Evolutionary conservation across 1,140 invertebrate species (phyloP).

Genomic region (Alviniconcha marisindica): DNA sequence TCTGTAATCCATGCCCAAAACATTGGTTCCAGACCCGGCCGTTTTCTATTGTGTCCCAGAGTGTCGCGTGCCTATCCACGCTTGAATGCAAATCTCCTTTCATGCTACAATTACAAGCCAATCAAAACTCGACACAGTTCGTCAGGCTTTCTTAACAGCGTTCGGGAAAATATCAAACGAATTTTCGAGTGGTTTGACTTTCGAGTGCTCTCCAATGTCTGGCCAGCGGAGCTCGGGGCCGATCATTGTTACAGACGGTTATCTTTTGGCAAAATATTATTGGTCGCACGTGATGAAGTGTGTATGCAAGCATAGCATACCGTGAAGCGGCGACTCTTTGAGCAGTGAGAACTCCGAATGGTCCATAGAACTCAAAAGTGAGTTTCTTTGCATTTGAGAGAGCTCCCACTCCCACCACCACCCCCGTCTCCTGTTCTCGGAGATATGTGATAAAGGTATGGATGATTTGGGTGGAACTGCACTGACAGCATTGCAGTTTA

Average conservation of each 20-base stretch:
- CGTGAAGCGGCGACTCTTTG: too few species aligned
- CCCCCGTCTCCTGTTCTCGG: too few species aligned
- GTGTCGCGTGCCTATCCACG: background rate
- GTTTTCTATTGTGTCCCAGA: background rate
- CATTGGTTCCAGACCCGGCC: background rate
- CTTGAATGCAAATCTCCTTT: constrained; percentile 10
- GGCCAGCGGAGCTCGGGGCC: too few species aligned
- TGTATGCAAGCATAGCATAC: constrained; percentile 11
- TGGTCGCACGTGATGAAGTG: background rate
- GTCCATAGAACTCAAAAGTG: too few species aligned
- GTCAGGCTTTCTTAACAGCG: background rate
- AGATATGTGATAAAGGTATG: too few species aligned
- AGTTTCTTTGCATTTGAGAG: too few species aligned
- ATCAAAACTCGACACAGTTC: background rate
- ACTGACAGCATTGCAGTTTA: too few species aligned
- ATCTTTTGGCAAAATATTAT: background rate
- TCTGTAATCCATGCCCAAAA: too few species aligned
- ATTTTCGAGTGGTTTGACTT: background rate
- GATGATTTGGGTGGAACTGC: too few species aligned
- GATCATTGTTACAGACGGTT: background rate
- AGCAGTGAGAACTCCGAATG: too few species aligned
- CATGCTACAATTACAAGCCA: background rate
- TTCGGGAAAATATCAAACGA: background rate
- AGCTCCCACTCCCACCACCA: too few species aligned
- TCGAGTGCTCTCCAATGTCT: background rate